Evolutionary conservation across 1,140 invertebrate species (phyloP), one percentile per base, ranked within the genome.

Genomic region (Oedothorax gibbosus): DNA sequence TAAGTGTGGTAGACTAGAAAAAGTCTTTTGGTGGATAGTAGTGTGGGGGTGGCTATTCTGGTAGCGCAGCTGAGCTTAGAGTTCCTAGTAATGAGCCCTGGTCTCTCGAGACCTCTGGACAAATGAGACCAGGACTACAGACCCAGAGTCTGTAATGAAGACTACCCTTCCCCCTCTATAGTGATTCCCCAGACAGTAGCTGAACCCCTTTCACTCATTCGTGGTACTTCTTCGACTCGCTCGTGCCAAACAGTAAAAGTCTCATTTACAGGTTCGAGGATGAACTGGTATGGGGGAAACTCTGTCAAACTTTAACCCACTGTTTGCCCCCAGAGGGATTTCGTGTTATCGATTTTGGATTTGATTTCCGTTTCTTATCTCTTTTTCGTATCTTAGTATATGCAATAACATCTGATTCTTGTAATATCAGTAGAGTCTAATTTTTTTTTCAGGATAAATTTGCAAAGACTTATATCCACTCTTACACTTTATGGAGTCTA

Each of bases 91-190:
- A 85, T 85, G 83, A 85, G 83, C 73, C 81, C 20, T 18, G 62
- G 75, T 85, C 83, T 75, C 83, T 15, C 6, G 83, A 49, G 83
- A 72, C 83, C 64, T 51, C 75, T 78, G 83, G 83, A 85, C 83
- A 85, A 85, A 85, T 85, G 83, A 85, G 83, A 85, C 64, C 73
- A 50, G 60, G 71, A 76, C 81, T 84, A 56, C 80, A 69, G 83
- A 73, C 83, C 71, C 83, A 77, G 66, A 85, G 75, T 71, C 83
- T 85, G 71, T 85, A 85, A 85, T 85, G 83, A 85, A 85, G 83
- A 77, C 83, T 68, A 56, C 62, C n/a, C 79, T 72, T 72, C 79
- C 68, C 54, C 79, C 79, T 65, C 64, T 62, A 73, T 65, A 72
- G 69, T 75, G 62, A 53, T 68, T 75, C 71, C 81, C 81, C 50